Evolutionary conservation across 2,888 invertebrate genomes (phyloP), one percentile per base, ranked within the genome.

Genomic region (Polymixis lichenea): DNA sequence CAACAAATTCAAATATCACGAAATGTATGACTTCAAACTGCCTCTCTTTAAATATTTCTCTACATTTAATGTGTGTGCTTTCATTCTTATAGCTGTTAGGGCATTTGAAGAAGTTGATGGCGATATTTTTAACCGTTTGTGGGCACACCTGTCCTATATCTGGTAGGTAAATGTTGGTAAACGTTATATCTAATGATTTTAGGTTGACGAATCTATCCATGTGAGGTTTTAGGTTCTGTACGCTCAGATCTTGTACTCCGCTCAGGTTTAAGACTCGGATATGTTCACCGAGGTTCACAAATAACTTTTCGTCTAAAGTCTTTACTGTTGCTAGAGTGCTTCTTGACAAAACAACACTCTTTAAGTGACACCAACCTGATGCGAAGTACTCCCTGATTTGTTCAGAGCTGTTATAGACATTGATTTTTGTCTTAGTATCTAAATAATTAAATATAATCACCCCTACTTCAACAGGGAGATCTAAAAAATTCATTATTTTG

Each of bases 31-130:
- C 69, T 28, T 82, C 75, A 78, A 92, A 91, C n/a, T 86, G 49
- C 69, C 86, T 87, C 11, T 87, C 72, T 80, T 77, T 86, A 58
- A 92, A 91, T 3, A 91, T 28, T 15, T 87, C 70, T 72, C 76
- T 83, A 53, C 87, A 87, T 71, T 83, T 81, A 1, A 82, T 69
- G 81, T 89, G 88, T 4, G 80, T 66, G 11, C 75, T 82, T 19
- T 89, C 86, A n/a, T 79, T 78, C 55, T 69, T 84, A 17, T 85
- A 82, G 58, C 80, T 86, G 56, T 84, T 83, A 1, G 89, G 87
- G 64, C 75, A 76, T 77, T 88, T 91, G 58, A 91, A 91, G 72
- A 89, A 92, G 75, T 92, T 92, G 9, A 91, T 89, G 55, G 86
- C 87, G 17, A 92, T 86, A 38, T 86, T 87, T 73, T 87, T 90